These are phyloP conservation scores for Drosophila mauritiana DNA, from an alignment of 1,140 invertebrate genomes.

Conservation along the genomic window DNA sequence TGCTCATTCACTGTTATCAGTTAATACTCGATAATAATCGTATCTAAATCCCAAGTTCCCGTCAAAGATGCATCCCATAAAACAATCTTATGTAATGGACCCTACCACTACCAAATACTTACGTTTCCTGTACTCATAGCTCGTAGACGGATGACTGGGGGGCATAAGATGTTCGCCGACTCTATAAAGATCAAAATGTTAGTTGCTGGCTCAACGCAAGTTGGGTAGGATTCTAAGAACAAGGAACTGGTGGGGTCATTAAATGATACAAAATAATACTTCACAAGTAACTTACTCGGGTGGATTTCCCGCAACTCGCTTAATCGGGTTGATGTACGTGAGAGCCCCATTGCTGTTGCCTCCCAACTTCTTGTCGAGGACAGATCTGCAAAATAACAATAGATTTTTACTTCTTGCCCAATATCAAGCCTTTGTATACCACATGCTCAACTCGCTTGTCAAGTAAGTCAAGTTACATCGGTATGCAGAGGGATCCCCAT, in stretches of 20 bases:
- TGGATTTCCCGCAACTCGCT: constrained; percentile 75
- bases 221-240: constrained; percentile 17
- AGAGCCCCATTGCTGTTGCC: constrained; percentile 51
- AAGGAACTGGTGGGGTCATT: too few relatives aligned
- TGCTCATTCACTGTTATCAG: constrained; percentile 13
- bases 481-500: not conserved
- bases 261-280: constrained; percentile 73
- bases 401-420: not conserved
- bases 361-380: constrained; percentile 74
- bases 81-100: constrained; percentile 6
- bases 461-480: too few relatives aligned
- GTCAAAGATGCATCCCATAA: constrained; percentile 15
- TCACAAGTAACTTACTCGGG: constrained; percentile 81
- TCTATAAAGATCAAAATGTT: constrained; percentile 55
- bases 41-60: constrained; percentile 28
- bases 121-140: constrained; percentile 75
- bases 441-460: too few relatives aligned
- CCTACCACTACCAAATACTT: constrained; percentile 41
- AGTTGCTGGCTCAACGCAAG: not conserved
- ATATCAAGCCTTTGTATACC: too few relatives aligned
- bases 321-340: constrained; percentile 68
- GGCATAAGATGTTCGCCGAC: constrained; percentile 64
- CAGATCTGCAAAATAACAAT: constrained; percentile 47
- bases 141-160: constrained; percentile 56
- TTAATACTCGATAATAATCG: constrained; percentile 3